Evolutionary conservation across 2,888 invertebrate genomes (phyloP).

Genomic region (Callosobruchus maculatus): DNA sequence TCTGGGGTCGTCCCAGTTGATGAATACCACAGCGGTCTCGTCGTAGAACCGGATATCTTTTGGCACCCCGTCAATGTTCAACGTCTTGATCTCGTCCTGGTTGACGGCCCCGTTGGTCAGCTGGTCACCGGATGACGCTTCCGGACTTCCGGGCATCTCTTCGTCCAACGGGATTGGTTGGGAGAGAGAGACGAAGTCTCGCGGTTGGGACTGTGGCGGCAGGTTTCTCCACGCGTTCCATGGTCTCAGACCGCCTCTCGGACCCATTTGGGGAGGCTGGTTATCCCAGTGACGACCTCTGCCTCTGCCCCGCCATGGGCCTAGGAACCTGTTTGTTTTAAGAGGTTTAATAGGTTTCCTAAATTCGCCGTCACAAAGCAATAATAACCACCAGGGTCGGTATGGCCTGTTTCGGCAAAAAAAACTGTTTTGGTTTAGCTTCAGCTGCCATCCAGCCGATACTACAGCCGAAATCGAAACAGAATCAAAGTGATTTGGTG

Average conservation of each 20-base stretch:
- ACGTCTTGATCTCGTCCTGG: constrained; percentile 71
- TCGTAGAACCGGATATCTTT: constrained; percentile 85
- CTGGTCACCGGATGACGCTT: constrained; percentile 10
- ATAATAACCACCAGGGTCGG: too few species aligned
- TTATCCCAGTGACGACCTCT: neutral
- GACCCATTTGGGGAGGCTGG: neutral
- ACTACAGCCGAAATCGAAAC: too few species aligned
- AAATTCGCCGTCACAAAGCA: too few species aligned
- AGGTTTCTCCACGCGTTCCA: neutral
- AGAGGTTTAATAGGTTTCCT: too few species aligned
- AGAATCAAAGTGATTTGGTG: too few species aligned
- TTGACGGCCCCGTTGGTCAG: constrained; percentile 44
- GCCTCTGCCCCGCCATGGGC: constrained; percentile 15
- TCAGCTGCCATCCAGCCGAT: too few species aligned
- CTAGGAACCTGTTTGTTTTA: neutral
- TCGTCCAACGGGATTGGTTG: neutral
- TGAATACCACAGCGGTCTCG: constrained; percentile 77
- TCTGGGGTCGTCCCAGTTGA: constrained; percentile 81
- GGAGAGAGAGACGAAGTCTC: neutral
- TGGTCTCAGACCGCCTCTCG: constrained; percentile 2
- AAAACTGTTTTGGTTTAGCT: too few species aligned
- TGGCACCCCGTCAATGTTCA: constrained; percentile 76
- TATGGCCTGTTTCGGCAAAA: too few species aligned
- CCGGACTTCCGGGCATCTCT: constrained; percentile 20
- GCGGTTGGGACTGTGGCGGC: neutral